Conservation (phyloP, 2,797 vertebrate species). For the Acanthurus leucopareius region DNA sequence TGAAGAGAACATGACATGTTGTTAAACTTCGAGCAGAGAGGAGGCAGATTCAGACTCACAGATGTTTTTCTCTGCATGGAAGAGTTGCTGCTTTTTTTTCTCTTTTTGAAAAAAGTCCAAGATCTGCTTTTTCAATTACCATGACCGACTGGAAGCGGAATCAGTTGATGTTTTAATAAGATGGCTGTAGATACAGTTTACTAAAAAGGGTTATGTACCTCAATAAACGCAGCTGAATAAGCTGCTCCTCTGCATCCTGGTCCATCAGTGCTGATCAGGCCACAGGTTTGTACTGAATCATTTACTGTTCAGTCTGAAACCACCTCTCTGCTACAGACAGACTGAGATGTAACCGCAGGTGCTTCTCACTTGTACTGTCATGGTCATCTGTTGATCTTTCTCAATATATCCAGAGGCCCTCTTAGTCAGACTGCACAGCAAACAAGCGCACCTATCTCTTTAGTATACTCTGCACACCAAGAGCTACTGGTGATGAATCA, state of each 20-base stretch:
- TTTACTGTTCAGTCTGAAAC: not conserved
- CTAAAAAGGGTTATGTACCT: not conserved
- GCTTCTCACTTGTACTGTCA: not conserved
- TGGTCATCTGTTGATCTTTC: slow-evolving; percentile 21
- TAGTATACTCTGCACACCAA: slow-evolving; percentile 15
- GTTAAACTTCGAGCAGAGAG: not conserved
- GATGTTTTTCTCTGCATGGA: not conserved
- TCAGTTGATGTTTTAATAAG: not conserved
- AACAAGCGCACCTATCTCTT: slow-evolving; percentile 49
- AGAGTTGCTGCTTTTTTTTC: not conserved
- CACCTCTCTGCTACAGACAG: not conserved
- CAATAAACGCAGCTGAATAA: not conserved
- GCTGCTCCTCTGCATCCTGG: not conserved
- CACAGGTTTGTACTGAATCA: slow-evolving; percentile 7
- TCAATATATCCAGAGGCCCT: slow-evolving; percentile 26
- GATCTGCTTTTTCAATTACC: not conserved
- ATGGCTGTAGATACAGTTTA: not conserved
- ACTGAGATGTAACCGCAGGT: slow-evolving; percentile 20
- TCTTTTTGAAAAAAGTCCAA: not conserved
- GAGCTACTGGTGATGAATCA: slow-evolving; percentile 72
- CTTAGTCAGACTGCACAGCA: slow-evolving; percentile 19
- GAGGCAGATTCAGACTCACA: not conserved
- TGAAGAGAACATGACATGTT: not conserved
- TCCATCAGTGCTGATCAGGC: not conserved
- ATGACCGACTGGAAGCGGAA: not conserved